Evolutionary conservation across 1,140 invertebrate genomes (phyloP).

Genomic region (Panagrolaimus sp.): DNA sequence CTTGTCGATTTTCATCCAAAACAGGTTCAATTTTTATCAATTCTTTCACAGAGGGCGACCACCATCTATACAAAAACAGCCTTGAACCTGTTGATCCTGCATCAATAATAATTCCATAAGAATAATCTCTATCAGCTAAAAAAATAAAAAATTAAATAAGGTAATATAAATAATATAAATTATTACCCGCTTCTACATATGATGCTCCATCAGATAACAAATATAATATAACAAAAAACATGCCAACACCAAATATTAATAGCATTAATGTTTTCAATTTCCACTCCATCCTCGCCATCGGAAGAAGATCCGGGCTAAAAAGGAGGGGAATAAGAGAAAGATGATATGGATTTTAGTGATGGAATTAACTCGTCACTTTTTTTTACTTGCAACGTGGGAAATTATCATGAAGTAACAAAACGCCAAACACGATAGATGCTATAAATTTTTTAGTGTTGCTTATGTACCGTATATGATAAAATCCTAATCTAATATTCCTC

Average conservation of each 20-base stretch:
- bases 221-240: not conserved
- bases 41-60: constrained; percentile 61
- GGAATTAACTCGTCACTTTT: no score
- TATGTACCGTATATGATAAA: no score
- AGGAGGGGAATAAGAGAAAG: no score
- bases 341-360: no score
- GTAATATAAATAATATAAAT: not conserved
- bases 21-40: constrained; percentile 62
- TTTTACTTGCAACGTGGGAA: no score
- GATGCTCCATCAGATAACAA: not conserved
- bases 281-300: constrained; percentile 14
- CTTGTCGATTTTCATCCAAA: constrained; percentile 58
- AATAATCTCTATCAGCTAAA: constrained; percentile 31
- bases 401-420: no score
- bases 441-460: no score
- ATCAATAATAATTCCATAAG: constrained; percentile 65
- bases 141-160: constrained; percentile 6
- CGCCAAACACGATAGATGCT: no score
- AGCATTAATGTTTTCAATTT: not conserved
- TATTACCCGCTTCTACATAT: not conserved
- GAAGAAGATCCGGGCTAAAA: no score
- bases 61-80: constrained; percentile 64
- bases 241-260: not conserved
- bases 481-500: no score
- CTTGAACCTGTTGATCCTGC: constrained; percentile 65